Evolutionary conservation across 2,888 invertebrate species (phyloP).

Genomic region (Leucophenga montana): DNA sequence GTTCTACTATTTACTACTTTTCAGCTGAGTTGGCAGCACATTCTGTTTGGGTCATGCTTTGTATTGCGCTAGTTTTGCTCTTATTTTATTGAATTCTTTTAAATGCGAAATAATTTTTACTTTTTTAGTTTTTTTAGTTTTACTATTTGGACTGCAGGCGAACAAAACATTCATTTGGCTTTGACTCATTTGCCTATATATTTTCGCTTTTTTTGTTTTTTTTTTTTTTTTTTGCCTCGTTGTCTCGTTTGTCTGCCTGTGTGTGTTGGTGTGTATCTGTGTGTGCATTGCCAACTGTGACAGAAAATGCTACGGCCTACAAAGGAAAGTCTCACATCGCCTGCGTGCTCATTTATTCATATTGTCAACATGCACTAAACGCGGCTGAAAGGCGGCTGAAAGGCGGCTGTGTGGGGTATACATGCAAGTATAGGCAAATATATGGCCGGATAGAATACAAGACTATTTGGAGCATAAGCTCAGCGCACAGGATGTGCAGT

Average conservation of each 20-base stretch:
- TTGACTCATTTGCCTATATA: slow-evolving; percentile 41
- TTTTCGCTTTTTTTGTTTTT: slow-evolving; percentile 11
- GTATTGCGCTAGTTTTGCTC: background rate
- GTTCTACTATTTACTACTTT: no score
- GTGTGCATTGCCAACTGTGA: background rate
- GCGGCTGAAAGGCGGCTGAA: background rate
- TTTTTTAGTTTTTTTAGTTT: slow-evolving; percentile 5
- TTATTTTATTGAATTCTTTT: slow-evolving; percentile 7
- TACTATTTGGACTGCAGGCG: background rate
- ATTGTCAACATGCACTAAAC: slow-evolving; percentile 46
- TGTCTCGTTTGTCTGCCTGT: background rate
- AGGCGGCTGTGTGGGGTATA: background rate
- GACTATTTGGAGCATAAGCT: slow-evolving; percentile 3
- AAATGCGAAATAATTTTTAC: background rate
- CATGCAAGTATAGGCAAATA: background rate
- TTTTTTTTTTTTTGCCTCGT: background rate
- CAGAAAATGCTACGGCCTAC: slow-evolving; percentile 5
- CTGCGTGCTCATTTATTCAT: slow-evolving; percentile 53
- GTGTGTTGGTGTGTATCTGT: background rate
- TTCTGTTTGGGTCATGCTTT: slow-evolving; percentile 31
- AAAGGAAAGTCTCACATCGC: slow-evolving; percentile 20
- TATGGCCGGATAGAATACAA: background rate
- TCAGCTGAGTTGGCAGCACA: slow-evolving; percentile 12
- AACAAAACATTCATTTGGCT: slow-evolving; percentile 22
- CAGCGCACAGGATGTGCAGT: background rate